Conservation (phyloP, 2,797 vertebrate species). For the Dicrostonyx torquatus region DNA sequence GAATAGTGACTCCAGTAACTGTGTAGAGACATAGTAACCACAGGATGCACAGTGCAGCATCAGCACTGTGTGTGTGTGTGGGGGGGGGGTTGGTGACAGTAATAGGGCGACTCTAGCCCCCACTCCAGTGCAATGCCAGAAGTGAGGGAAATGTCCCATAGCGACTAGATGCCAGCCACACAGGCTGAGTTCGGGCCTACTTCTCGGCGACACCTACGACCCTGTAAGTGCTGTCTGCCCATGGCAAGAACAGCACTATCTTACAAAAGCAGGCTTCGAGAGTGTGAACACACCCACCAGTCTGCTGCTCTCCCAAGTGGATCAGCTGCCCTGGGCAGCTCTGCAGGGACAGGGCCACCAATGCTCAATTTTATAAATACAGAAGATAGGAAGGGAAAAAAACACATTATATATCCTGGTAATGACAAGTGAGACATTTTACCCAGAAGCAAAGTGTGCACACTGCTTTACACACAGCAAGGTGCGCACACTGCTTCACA, state of each 20-base stretch:
- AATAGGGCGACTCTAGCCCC: neutral
- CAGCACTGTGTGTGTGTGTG: neutral
- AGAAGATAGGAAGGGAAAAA: constrained; percentile 66
- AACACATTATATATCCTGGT: constrained; percentile 49
- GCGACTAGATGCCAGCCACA: neutral
- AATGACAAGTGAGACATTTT: constrained; percentile 6
- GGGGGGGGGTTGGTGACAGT: too few species aligned
- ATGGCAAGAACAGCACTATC: neutral
- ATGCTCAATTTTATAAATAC: neutral
- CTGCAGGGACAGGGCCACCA: neutral
- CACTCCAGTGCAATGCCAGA: neutral
- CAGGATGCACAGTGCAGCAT: neutral
- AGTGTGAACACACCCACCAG: neutral
- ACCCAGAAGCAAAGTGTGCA: constrained; percentile 77
- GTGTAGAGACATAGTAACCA: neutral
- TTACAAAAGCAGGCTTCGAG: neutral
- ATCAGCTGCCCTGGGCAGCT: too few species aligned
- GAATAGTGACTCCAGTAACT: neutral
- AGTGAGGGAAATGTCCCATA: neutral
- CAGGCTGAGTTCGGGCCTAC: neutral
- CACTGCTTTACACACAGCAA: neutral
- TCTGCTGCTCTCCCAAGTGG: neutral
- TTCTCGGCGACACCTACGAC: neutral
- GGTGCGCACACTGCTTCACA: neutral
- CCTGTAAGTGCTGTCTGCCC: neutral